Evolutionary conservation across 2,113 vertebrate genomes (phyloP).

Genomic region (Eubucco bourcierii): DNA sequence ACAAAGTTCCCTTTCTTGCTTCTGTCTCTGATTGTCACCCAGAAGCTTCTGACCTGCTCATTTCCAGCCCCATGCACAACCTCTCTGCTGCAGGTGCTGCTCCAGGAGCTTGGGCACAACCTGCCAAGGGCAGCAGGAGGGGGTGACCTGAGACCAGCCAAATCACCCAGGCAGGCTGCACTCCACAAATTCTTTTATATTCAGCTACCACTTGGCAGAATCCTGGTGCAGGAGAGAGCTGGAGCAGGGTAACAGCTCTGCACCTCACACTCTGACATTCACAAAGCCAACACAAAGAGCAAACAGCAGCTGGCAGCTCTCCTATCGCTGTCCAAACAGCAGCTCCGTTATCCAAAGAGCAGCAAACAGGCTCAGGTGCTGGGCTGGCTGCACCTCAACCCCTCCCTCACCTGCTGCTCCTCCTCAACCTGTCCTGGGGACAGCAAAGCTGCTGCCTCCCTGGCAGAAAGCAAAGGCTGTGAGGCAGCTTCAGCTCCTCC

Average conservation of each 20-base stretch:
- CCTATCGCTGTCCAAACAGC: neutral
- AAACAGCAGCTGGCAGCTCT: neutral
- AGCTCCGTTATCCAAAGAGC: neutral
- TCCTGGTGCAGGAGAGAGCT: neutral
- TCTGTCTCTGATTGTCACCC: neutral
- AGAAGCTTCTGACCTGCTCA: neutral
- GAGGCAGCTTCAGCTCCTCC: too few species aligned
- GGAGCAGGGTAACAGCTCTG: rapidly evolving
- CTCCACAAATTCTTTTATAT: neutral
- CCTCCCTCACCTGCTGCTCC: neutral
- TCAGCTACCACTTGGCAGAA: rapidly evolving
- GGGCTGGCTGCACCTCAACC: neutral
- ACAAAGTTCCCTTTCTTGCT: neutral
- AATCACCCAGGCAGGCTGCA: rapidly evolving
- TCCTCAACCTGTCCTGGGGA: neutral
- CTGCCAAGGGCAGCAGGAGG: rapidly evolving
- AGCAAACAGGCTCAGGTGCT: neutral
- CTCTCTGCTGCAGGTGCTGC: neutral
- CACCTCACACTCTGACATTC: neutral
- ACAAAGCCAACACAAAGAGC: neutral
- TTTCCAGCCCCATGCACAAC: neutral
- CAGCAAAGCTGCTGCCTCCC: neutral
- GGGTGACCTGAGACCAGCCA: rapidly evolving
- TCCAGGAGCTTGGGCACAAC: neutral
- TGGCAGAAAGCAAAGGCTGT: rapidly evolving